Percentiles rank a stretch among this genome's conserved stretches.
Evolutionary conservation across 2,113 vertebrate species (phyloP).

Genomic region (Tyto alba): DNA sequence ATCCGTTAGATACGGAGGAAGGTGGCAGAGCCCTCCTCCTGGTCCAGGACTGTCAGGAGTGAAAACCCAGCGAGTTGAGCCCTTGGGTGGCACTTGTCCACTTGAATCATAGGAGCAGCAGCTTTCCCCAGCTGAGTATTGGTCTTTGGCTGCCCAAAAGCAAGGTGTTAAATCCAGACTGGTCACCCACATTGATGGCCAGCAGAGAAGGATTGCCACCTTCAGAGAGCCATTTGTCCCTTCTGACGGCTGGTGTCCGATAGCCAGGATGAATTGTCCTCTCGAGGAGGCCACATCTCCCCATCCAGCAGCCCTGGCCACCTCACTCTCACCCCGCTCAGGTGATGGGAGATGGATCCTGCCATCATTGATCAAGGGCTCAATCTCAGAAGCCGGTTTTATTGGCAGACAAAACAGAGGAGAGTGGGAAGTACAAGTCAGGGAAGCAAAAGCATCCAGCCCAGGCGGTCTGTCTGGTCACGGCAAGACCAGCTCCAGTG

Average conservation of each 20-base stretch:
- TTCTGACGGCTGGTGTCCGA: background rate
- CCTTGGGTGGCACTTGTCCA: background rate
- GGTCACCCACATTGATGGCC: background rate
- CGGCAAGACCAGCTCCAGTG: fast-evolving
- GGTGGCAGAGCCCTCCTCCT: background rate
- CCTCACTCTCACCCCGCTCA: fast-evolving
- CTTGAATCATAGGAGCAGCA: fast-evolving
- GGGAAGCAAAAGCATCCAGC: background rate
- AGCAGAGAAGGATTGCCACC: background rate
- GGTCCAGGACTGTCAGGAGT: background rate
- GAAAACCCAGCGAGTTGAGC: fast-evolving
- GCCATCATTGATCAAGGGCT: background rate
- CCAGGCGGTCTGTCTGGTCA: background rate
- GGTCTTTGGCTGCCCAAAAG: background rate
- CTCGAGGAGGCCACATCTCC: background rate
- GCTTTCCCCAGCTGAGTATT: background rate
- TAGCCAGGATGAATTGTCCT: background rate
- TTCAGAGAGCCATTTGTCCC: slow-evolving; percentile 6
- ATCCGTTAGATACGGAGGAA: fast-evolving
- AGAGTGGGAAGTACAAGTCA: background rate
- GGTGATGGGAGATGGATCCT: background rate
- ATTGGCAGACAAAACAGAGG: slow-evolving; percentile 21
- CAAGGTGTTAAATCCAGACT: background rate
- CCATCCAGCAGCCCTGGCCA: background rate
- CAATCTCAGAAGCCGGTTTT: background rate